Conservation (phyloP, 2,797 vertebrate genomes). For the Heterohyrax brucei region DNA sequence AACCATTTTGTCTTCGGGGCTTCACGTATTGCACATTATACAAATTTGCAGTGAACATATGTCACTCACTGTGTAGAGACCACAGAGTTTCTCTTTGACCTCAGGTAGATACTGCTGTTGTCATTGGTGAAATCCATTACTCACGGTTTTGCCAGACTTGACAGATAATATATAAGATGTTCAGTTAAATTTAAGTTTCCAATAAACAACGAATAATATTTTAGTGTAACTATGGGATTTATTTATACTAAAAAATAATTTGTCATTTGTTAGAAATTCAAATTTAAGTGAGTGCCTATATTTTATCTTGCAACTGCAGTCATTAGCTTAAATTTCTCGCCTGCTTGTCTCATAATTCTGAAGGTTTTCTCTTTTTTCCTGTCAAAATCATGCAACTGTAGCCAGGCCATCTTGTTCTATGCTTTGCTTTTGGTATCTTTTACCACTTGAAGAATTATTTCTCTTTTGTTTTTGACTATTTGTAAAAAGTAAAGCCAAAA, state of each 20-base stretch:
- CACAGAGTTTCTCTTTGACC: neutral
- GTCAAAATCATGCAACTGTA: neutral
- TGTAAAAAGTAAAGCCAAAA: constrained; percentile 44
- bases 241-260: neutral
- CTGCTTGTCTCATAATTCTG: neutral
- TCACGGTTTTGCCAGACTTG: neutral
- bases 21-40: neutral
- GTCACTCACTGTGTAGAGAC: neutral
- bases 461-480: constrained; percentile 29
- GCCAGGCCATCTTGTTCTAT: neutral
- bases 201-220: neutral
- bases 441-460: constrained; percentile 41
- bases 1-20: too few relatives aligned
- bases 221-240: neutral
- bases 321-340: neutral
- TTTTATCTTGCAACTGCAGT: neutral
- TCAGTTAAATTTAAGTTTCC: constrained; percentile 38
- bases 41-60: neutral
- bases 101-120: neutral
- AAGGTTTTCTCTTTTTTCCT: constrained; percentile 3
- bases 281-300: neutral
- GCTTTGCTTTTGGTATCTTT: neutral
- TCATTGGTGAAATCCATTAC: neutral
- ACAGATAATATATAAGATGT: neutral
- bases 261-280: neutral